phyloP scores from a whole-genome alignment of 1,140 invertebrate species.

The Teleopsis dalmanni region DNA sequence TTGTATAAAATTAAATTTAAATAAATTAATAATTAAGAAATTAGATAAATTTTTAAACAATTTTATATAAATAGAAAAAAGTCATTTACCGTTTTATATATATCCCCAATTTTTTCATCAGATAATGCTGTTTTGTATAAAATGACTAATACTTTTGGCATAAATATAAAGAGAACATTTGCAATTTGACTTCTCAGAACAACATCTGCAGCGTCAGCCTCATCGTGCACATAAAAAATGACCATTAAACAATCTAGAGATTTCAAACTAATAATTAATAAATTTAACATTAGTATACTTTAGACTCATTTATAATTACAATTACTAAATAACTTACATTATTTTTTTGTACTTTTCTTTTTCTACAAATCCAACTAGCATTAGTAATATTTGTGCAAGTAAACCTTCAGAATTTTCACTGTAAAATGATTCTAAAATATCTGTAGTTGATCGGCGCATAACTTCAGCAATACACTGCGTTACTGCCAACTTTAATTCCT shows the following conservation, averaged over 20 bases:
- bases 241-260: conserved; percentile 28
- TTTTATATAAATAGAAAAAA: not conserved
- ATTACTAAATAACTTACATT: conserved; percentile 13
- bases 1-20: too few species aligned
- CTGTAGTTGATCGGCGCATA: conserved; percentile 23
- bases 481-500: conserved; percentile 37
- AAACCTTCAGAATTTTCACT: conserved; percentile 17
- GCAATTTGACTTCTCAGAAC: conserved; percentile 39
- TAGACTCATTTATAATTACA: not conserved
- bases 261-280: not conserved
- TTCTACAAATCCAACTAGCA: conserved; percentile 26
- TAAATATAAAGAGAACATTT: conserved; percentile 30
- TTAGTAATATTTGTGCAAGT: conserved; percentile 30
- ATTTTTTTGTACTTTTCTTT: conserved; percentile 31
- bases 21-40: too few species aligned
- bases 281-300: not conserved
- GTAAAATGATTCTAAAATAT: conserved; percentile 35
- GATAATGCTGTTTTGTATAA: conserved; percentile 23
- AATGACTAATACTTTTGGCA: conserved; percentile 34
- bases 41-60: too few species aligned
- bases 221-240: conserved; percentile 35
- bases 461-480: conserved; percentile 24
- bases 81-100: conserved; percentile 28
- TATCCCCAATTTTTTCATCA: conserved; percentile 33
- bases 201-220: conserved; percentile 29